Conservation (phyloP, 2,888 invertebrate genomes). For the Diaperis boleti region DNA sequence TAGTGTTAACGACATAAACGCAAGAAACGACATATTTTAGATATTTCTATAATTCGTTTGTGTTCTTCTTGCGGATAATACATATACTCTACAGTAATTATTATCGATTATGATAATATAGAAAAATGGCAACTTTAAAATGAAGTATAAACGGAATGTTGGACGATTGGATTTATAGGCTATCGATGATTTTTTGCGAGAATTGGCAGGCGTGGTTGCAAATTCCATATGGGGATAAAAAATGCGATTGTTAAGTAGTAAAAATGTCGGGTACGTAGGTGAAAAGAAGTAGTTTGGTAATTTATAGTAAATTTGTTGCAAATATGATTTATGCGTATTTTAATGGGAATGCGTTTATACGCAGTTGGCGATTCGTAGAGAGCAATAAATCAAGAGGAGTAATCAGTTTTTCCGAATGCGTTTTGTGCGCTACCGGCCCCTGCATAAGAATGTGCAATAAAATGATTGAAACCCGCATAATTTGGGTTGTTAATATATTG, state of each 20-base stretch:
- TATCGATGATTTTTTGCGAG: neutral
- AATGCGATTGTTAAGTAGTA: slow-evolving; percentile 27
- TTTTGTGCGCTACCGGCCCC: slow-evolving; percentile 40
- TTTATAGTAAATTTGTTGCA: slow-evolving; percentile 43
- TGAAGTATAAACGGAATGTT: too few relatives aligned
- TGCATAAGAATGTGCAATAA: slow-evolving; percentile 47
- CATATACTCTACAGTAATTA: too few relatives aligned
- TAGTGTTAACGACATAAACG: too few relatives aligned
- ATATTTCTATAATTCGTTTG: too few relatives aligned
- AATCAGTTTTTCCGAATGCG: slow-evolving; percentile 47
- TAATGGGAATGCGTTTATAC: slow-evolving; percentile 42
- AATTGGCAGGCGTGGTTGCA: neutral
- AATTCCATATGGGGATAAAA: slow-evolving; percentile 7
- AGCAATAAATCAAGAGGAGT: slow-evolving; percentile 46
- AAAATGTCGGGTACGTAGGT: slow-evolving; percentile 30
- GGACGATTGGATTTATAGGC: neutral
- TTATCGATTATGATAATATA: too few relatives aligned
- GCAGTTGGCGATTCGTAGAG: slow-evolving; percentile 39
- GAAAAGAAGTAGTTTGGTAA: slow-evolving; percentile 35
- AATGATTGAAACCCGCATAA: slow-evolving; percentile 48
- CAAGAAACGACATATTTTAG: too few relatives aligned
- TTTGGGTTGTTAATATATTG: slow-evolving; percentile 48
- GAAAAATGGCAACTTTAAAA: too few relatives aligned
- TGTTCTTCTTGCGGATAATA: too few relatives aligned
- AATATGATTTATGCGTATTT: slow-evolving; percentile 47